phyloP scores from a whole-genome alignment of 1,140 invertebrate species.

The Sitodiplosis mosellana region DNA sequence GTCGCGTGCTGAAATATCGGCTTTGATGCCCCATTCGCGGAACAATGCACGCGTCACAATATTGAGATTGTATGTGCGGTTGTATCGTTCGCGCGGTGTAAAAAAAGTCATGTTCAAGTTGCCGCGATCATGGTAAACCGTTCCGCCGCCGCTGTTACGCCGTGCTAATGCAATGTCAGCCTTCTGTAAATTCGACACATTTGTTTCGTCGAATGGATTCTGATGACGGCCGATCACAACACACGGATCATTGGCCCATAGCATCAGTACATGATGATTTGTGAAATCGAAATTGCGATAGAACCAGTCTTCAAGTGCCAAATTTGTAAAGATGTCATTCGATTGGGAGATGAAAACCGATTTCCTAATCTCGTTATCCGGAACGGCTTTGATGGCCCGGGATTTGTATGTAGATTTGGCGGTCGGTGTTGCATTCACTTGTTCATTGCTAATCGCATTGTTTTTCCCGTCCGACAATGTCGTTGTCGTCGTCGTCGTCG shows the following conservation, averaged over 20 bases:
- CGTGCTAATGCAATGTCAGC: slow-evolving; percentile 55
- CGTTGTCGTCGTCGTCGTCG: neutral
- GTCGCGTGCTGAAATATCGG: slow-evolving; percentile 54
- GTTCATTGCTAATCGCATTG: neutral
- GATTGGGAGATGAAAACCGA: slow-evolving; percentile 85
- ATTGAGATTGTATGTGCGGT: slow-evolving; percentile 68
- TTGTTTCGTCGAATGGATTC: slow-evolving; percentile 88
- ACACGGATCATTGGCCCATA: slow-evolving; percentile 84
- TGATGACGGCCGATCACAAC: slow-evolving; percentile 93
- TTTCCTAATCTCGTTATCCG: slow-evolving; percentile 39
- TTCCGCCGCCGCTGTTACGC: slow-evolving; percentile 87
- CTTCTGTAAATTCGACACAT: slow-evolving; percentile 41
- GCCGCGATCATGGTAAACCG: slow-evolving; percentile 88
- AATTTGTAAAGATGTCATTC: slow-evolving; percentile 71
- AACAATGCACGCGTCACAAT: slow-evolving; percentile 63
- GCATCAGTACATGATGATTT: slow-evolving; percentile 62
- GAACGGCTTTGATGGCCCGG: neutral
- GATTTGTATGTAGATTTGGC: neutral
- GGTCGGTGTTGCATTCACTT: neutral
- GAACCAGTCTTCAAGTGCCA: slow-evolving; percentile 89
- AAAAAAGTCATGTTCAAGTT: slow-evolving; percentile 90
- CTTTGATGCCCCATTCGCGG: slow-evolving; percentile 55
- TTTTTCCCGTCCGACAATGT: neutral
- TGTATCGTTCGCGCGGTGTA: slow-evolving; percentile 53
- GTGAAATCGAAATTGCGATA: slow-evolving; percentile 69